phyloP scores from a whole-genome alignment of 2,797 vertebrate species.

The Cichlasoma orientale region DNA sequence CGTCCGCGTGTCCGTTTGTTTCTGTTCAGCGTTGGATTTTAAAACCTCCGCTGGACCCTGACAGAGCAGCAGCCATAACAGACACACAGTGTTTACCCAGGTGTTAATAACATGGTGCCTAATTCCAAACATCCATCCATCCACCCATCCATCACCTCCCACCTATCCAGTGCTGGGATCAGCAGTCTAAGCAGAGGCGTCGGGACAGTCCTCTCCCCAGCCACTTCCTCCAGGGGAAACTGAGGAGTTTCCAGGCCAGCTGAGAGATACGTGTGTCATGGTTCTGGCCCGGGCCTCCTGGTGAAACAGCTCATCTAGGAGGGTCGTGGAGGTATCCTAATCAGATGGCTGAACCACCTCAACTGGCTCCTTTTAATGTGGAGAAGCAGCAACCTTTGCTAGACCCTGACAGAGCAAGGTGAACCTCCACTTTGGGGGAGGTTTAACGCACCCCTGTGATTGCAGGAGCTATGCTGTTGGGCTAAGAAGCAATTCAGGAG shows the following conservation, averaged over 20 bases:
- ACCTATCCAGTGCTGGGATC: neutral
- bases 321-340: neutral
- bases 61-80: neutral
- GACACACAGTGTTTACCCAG: neutral
- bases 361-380: neutral
- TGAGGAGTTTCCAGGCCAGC: neutral
- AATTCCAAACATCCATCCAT: neutral
- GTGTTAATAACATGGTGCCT: accelerated
- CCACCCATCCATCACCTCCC: neutral
- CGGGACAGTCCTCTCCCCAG: accelerated
- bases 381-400: neutral
- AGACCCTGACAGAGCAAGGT: too few species aligned
- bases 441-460: too few species aligned
- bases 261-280: accelerated
- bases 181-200: too few species aligned
- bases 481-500: too few species aligned
- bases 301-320: neutral
- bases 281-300: neutral
- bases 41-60: slow-evolving; percentile 14
- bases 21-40: neutral
- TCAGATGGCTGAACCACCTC: neutral
- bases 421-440: too few species aligned
- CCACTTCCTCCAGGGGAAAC: neutral
- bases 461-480: too few species aligned
- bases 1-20: neutral